Percentiles rank a stretch among this genome's conserved stretches.
phyloP scores from a whole-genome alignment of 2,888 invertebrate species.

The Troides oblongomaculatus region DNA sequence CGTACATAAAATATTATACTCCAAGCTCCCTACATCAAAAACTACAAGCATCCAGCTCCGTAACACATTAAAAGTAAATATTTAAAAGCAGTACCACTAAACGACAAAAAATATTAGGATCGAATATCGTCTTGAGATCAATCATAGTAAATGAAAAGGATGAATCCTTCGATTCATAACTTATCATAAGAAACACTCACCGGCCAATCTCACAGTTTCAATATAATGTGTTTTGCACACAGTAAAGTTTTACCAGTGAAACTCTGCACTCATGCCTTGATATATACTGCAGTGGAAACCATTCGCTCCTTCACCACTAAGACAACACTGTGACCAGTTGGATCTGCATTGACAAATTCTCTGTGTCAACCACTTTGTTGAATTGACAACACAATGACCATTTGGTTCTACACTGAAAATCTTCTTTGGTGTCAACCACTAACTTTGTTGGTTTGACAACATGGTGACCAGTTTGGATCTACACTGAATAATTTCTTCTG shows the following conservation, averaged over 20 bases:
- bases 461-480: too few relatives aligned
- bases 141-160: constrained; percentile 64
- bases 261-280: constrained; percentile 4
- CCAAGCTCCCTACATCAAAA: constrained; percentile 61
- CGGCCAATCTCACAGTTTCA: constrained; percentile 38
- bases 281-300: constrained; percentile 5
- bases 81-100: constrained; percentile 59
- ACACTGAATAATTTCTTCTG: not conserved
- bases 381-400: too few relatives aligned
- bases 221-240: constrained; percentile 15
- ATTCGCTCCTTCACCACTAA: not conserved
- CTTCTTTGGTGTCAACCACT: too few relatives aligned
- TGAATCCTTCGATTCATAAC: constrained; percentile 54
- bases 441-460: too few relatives aligned
- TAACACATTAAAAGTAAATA: constrained; percentile 66
- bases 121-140: constrained; percentile 79
- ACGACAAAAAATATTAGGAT: constrained; percentile 68
- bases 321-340: constrained; percentile 1
- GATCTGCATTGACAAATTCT: not conserved
- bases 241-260: constrained; percentile 24
- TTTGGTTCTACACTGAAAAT: constrained; percentile 1
- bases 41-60: constrained; percentile 70
- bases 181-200: constrained; percentile 52
- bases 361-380: not conserved
- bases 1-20: constrained; percentile 64